Base-by-base conservation (phyloP, 2,113 vertebrate genomes). In the Rhadina sibilatrix region DNA sequence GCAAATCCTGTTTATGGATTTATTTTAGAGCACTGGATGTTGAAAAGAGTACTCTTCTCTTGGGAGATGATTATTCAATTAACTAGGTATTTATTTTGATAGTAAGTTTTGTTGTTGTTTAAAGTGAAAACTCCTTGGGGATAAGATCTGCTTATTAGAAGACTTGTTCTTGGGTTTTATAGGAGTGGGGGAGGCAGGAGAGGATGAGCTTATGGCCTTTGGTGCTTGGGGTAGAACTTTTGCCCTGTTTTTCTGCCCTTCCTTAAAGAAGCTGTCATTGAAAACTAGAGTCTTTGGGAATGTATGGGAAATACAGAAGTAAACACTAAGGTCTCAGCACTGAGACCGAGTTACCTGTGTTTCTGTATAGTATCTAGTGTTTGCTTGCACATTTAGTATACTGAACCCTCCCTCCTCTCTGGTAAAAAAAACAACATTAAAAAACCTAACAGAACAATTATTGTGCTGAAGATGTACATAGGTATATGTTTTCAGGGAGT, bases 51-150 rank as follows among this genome's bases (percentile, higher is more conserved):
- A 35, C 38, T 87, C 40, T 91, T 87, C 70, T 76, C 77, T 59
- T 87, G 75, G 78, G 85, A 94, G 76, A 69, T 69, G 31, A 52
- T 71, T 91, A 72, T 85, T 94, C 57, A 72, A 76, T 92, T 85
- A 85, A 53, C 50, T 92, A 66, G n/a, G 11, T 74, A 91, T 95
- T 88, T 96, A 42, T 92, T 92, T 91, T 69, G 13, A 30, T 80
- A 90, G 18, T 78, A 89, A 61, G 12, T 64, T 85, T 63, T 64
- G 25, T 72, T 92, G 46, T 49, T 61, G 66, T 56, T 76, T 70
- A 85, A 88, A 93, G 47, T 52, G 42, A 77, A 54, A 78, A 69
- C 31, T 83, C 60, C 31, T 53, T 86, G 21, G 24, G 64, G 38
- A 40, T 89, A 57, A 70, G 56, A 53, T 89, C 53, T 78, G 47